A percentile compares a stretch with the other conserved stretches of the same genome.
Conservation (phyloP, 2,797 vertebrate genomes). For the Odontamblyopus lacepedii region DNA sequence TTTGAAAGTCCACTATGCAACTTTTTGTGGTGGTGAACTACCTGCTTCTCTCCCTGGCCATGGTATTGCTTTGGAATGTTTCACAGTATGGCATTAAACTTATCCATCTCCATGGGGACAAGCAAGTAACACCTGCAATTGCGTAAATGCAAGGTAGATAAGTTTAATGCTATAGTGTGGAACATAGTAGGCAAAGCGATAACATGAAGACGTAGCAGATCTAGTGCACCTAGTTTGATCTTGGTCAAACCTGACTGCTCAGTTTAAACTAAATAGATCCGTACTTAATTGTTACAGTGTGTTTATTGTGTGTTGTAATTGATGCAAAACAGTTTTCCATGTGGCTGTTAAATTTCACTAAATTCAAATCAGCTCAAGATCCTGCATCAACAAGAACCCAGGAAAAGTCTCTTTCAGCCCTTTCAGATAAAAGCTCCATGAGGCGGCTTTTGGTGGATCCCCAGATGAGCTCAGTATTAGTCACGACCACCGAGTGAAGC, state of each 20-base stretch:
- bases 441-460: slow-evolving; percentile 24
- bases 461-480: slow-evolving; percentile 28
- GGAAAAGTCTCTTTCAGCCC: slow-evolving; percentile 6
- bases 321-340: slow-evolving; percentile 39
- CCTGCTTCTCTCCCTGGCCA: too few relatives aligned
- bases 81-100: not conserved
- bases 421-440: slow-evolving; percentile 8
- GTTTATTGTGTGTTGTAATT: not conserved
- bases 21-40: too few relatives aligned
- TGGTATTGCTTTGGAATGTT: not conserved
- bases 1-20: not conserved
- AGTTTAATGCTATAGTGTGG: too few relatives aligned
- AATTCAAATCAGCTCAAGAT: slow-evolving; percentile 13
- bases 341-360: slow-evolving; percentile 7
- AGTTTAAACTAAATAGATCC: too few relatives aligned
- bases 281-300: not conserved
- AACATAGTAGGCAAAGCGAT: too few relatives aligned
- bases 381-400: not conserved
- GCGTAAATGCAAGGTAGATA: too few relatives aligned
- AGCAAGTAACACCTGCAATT: not conserved
- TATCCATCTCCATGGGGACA: not conserved
- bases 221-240: too few relatives aligned
- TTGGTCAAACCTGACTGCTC: too few relatives aligned
- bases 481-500: slow-evolving; percentile 22
- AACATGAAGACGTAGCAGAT: too few relatives aligned